A percentile compares a stretch with the other conserved stretches of the same genome.
phyloP scores from a whole-genome alignment of 2,797 vertebrate species.

The Amazona ochrocephala region DNA sequence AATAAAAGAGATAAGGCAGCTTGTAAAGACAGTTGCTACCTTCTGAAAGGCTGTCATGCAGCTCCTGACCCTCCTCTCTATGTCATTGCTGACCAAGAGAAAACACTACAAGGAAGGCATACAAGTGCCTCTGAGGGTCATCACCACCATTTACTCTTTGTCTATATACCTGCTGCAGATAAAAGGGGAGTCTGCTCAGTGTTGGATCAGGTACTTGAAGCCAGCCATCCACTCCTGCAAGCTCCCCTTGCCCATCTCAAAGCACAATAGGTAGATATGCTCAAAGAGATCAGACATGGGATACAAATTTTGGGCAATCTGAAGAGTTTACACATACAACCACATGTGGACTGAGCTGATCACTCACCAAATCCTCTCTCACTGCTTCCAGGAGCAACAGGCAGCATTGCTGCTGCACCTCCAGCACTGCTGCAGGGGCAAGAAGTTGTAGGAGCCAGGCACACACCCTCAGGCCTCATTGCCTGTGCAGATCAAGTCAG shows the following conservation, averaged over 20 bases:
- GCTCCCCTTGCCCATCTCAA: background rate
- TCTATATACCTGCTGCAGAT: background rate
- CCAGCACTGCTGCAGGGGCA: background rate
- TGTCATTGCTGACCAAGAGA: background rate
- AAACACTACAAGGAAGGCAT: background rate
- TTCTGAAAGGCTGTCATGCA: background rate
- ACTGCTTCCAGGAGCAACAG: background rate
- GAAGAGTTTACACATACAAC: background rate
- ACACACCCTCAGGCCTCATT: background rate
- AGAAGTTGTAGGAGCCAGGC: background rate
- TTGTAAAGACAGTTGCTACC: background rate
- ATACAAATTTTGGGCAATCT: background rate
- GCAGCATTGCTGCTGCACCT: background rate
- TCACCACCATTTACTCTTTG: background rate
- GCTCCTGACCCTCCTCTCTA: background rate
- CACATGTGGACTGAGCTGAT: background rate
- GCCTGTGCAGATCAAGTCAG: background rate
- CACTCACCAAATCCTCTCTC: background rate
- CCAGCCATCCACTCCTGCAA: background rate
- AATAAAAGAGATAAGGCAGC: background rate
- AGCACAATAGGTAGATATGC: background rate
- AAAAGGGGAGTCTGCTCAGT: background rate
- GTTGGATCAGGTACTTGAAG: background rate
- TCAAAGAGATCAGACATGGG: background rate
- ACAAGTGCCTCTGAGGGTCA: background rate